Conservation (phyloP, 2,113 vertebrate species). For the Nothoprocta perdicaria region DNA sequence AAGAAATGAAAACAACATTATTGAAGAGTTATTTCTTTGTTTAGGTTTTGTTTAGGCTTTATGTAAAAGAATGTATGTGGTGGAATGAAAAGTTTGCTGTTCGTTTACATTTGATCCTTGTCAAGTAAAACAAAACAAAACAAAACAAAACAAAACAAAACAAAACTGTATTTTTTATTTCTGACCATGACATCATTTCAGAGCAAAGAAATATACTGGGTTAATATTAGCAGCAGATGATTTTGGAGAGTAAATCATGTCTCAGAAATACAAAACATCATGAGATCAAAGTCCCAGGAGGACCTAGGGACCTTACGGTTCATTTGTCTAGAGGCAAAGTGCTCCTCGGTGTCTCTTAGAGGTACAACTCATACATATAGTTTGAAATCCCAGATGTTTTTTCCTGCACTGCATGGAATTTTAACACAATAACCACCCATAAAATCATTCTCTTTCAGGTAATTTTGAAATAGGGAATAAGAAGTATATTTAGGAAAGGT, state of each 20-base stretch:
- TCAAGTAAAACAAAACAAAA: background rate
- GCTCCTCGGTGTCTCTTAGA: background rate
- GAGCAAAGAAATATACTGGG: background rate
- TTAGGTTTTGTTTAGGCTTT: background rate
- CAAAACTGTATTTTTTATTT: background rate
- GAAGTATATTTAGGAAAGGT: background rate
- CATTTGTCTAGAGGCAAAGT: background rate
- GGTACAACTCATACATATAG: rapidly evolving
- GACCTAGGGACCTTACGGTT: background rate
- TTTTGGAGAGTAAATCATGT: background rate
- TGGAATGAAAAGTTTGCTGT: background rate
- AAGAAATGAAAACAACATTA: background rate
- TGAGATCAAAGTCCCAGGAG: background rate
- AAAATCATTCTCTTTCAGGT: background rate
- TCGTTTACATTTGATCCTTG: background rate
- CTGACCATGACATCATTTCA: background rate
- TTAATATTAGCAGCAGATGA: background rate
- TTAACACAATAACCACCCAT: background rate
- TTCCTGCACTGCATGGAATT: background rate
- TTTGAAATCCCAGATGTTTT: background rate
- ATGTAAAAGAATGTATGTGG: rapidly evolving
- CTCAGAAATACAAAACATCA: background rate
- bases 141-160: background rate
- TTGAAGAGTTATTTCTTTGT: background rate
- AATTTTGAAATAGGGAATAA: background rate